A percentile compares a stretch with the other conserved stretches of the same genome.
Conservation (phyloP, 2,888 invertebrate species). For the Agrenia bidenticulata region DNA sequence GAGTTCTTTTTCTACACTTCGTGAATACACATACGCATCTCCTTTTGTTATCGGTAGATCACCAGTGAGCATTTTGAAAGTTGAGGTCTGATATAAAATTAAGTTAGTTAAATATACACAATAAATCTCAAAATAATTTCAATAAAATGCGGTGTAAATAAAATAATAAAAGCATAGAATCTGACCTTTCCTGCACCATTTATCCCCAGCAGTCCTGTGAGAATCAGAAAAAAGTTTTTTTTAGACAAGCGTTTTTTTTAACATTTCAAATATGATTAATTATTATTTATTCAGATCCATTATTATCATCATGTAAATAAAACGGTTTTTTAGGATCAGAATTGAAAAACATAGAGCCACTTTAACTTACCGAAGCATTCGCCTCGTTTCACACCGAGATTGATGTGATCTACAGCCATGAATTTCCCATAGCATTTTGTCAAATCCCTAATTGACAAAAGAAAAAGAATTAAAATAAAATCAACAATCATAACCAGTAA, state of each 20-base stretch:
- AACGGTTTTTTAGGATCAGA: no score
- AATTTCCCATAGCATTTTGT: slow-evolving; percentile 74
- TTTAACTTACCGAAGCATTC: slow-evolving; percentile 80
- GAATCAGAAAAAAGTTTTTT: background rate
- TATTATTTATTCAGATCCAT: no score
- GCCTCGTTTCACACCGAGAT: slow-evolving; percentile 67
- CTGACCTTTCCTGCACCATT: slow-evolving; percentile 85
- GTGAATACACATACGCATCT: slow-evolving; percentile 67
- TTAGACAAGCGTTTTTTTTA: no score
- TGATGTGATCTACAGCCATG: slow-evolving; percentile 74
- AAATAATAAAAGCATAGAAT: background rate
- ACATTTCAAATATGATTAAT: no score
- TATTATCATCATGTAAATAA: background rate
- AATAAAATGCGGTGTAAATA: background rate
- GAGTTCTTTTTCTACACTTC: slow-evolving; percentile 40
- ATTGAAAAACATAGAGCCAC: no score
- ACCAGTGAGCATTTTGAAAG: slow-evolving; percentile 77
- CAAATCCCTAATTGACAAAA: slow-evolving; percentile 58
- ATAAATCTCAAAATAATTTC: no score
- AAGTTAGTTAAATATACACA: no score
- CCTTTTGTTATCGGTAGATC: slow-evolving; percentile 72
- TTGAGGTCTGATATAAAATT: slow-evolving; percentile 57
- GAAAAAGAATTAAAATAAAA: background rate
- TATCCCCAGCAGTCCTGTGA: slow-evolving; percentile 6
- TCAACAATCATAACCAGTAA: background rate